These are phyloP conservation scores for Astropecten irregularis DNA, from an alignment of 53 echinoderm and acorn worm species.

Conservation along the genomic window DNA sequence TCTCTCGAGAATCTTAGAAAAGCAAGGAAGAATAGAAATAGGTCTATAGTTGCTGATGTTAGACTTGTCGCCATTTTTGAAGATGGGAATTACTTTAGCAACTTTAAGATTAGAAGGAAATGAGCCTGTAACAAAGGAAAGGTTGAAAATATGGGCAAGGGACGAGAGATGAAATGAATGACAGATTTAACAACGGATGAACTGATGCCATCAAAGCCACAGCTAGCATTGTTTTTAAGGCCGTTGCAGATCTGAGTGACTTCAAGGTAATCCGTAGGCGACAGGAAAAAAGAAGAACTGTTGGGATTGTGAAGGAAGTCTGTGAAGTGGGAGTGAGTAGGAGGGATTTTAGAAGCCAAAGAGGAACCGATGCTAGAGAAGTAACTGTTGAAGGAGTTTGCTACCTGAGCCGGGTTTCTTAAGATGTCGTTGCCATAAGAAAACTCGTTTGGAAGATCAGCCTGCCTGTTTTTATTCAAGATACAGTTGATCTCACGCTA, in stretches of 20 bases:
- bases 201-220: background rate
- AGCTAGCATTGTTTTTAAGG: background rate
- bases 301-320: background rate
- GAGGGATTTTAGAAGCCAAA: background rate
- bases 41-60: conserved; percentile 34
- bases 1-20: conserved; percentile 53
- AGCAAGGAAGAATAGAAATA: conserved; percentile 50
- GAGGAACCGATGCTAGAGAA: background rate
- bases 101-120: background rate
- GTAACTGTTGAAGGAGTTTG: background rate
- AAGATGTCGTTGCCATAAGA: background rate
- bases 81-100: background rate
- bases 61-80: conserved; percentile 9
- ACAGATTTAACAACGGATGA: background rate
- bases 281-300: background rate
- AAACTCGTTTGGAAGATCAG: background rate
- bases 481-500: no score
- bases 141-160: conserved; percentile 17
- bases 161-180: background rate
- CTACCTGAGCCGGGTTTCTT: background rate
- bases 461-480: background rate
- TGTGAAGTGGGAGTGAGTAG: background rate
- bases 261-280: background rate
- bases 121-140: conserved; percentile 10
- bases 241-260: background rate